Base-by-base conservation (phyloP, 2,113 vertebrate species). In the Hemiscyllium ocellatum region DNA sequence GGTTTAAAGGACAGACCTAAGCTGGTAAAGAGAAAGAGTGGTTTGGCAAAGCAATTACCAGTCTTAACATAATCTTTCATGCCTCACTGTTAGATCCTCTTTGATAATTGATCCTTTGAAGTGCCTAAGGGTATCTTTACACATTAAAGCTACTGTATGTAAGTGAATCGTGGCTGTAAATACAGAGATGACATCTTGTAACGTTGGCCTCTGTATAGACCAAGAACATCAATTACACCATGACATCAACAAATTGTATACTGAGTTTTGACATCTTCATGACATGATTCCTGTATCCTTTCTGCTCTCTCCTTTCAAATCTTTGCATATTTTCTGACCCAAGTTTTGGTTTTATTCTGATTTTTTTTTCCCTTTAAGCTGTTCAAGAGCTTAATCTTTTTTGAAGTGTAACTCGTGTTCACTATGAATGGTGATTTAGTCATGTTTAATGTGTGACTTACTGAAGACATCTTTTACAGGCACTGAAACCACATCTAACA, bases 401-500 rank as follows among this genome's bases (percentile, higher is more conserved):
- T 10, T 61, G 6, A 22, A 66, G 37, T 33, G 17, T 22, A 33
- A 4, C 85, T 87, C 24, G 12, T 10, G 5, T 66, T n/a, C 8
- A 0, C 61, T 2, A 2, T 29, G 33, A 17, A 3, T 19, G 10
- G 29, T 37, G 17, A 37, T n/a, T 4, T 66, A 66, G 7, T 68
- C 37, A 15, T 2, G 19, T 66, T 93, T 33, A 13, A 37, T 93
- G 89, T 33, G 0, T 22, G 89, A 66, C 19, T 65, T 66, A 65
- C 33, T n/a, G 56, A 93, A 22, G 61, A 42, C 80, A 52, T 93
- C 52, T 1, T 7, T 42, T 94, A 20, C 95, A 97, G 98, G 97
- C 89, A 98, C 98, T 5, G 98, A 98, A 95, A 98, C 98, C 13
- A 98, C 97, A 15, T 72, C 96, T 95, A 98, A 97, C 96, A 95